phyloP scores from a whole-genome alignment of 2,888 invertebrate species.

The Harpagoxenus sublaevis region DNA sequence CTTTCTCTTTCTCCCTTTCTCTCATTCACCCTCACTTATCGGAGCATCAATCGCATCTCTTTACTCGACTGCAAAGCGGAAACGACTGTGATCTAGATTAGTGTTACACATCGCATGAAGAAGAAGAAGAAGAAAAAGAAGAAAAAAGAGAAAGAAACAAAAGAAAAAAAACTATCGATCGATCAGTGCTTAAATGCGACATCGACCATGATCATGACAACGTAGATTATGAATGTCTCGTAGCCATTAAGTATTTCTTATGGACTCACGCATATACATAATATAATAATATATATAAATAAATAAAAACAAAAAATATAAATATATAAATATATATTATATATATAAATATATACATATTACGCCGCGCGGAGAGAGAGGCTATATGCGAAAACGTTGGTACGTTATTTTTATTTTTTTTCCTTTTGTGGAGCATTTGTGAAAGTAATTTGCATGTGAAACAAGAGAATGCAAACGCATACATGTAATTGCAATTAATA shows the following conservation, averaged over 20 bases:
- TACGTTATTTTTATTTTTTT: slow-evolving; percentile 27
- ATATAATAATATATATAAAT: slow-evolving; percentile 27
- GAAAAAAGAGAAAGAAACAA: not conserved
- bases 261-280: slow-evolving; percentile 49
- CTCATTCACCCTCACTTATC: slow-evolving; percentile 44
- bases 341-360: slow-evolving; percentile 29
- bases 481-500: slow-evolving; percentile 60
- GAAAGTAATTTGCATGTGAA: slow-evolving; percentile 61
- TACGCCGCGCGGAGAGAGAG: slow-evolving; percentile 43
- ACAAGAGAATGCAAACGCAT: slow-evolving; percentile 45
- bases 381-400: slow-evolving; percentile 53
- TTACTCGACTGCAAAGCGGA: slow-evolving; percentile 62
- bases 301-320: not conserved
- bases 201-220: slow-evolving; percentile 54
- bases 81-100: slow-evolving; percentile 65
- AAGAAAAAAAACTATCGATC: slow-evolving; percentile 28
- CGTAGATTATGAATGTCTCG: slow-evolving; percentile 58
- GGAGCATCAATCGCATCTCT: slow-evolving; percentile 56
- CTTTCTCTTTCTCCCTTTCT: not conserved
- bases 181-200: slow-evolving; percentile 53
- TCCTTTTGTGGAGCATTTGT: slow-evolving; percentile 51
- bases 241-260: slow-evolving; percentile 59
- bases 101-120: slow-evolving; percentile 61
- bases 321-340: slow-evolving; percentile 6
- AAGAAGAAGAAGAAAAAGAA: slow-evolving; percentile 8